Base-by-base conservation (phyloP, 2,888 invertebrate species). In the Matsumyia berberina region DNA sequence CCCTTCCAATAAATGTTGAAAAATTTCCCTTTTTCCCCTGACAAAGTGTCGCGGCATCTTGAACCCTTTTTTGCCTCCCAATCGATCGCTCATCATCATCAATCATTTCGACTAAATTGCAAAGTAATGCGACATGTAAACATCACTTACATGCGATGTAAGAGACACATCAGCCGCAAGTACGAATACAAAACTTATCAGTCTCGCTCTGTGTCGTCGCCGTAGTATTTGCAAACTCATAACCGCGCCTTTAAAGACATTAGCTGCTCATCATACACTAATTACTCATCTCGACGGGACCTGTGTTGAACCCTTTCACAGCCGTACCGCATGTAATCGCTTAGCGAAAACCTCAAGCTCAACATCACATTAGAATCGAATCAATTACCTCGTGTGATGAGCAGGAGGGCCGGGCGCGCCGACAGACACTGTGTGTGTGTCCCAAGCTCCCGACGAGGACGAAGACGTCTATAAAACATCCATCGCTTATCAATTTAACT, bases 401-500 rank as follows among this genome's bases (percentile, higher is more conserved):
- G 66, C 19, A 44, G 19, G 31, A 11, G n/a, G n/a, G n/a, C n/a
- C n/a, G n/a, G n/a, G n/a, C n/a, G n/a, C 29, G 33, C 24, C 24
- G 24, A 24, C 24, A 46, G 46, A 24, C 55, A 31, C 12, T 37
- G 6, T 24, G 24, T 24, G 24, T 24, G 4, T n/a, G n/a, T n/a
- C n/a, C n/a, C n/a, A n/a, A n/a, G n/a, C n/a, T 24, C 24, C 24
- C 24, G 29, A 42, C 24, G 24, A 55, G 44, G 29, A 42, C 24
- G 24, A 55, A 44, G 44, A 60, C 33, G 62, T 69, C 77, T 62
- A 69, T 35, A 60, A 57, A 66, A 77, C 82, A 78, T 78, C 78
- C 82, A 83, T 83, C 55, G 72, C 60, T 83, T 83, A 78, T 83
- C 78, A 83, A 83, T 83, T 78, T 78, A 78, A 72, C 72, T 69